Evolutionary conservation across 2,888 invertebrate species (phyloP).

Genomic region (Epistrophella euchroma): DNA sequence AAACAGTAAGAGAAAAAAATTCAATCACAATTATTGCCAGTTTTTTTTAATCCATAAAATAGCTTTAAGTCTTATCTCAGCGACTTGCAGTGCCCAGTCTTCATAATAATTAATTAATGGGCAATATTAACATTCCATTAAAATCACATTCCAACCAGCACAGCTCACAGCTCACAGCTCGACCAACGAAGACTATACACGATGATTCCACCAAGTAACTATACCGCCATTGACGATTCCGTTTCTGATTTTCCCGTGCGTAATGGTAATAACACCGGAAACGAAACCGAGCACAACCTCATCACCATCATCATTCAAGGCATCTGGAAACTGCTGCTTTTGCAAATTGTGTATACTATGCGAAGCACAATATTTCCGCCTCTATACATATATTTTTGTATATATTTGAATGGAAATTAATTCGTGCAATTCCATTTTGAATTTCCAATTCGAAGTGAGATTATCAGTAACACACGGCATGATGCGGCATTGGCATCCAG

Average conservation of each 20-base stretch:
- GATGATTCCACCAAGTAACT: neutral
- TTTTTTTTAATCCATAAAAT: slow-evolving; percentile 26
- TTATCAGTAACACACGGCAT: slow-evolving; percentile 42
- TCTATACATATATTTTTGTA: neutral
- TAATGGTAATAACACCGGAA: slow-evolving; percentile 46
- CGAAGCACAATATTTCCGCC: slow-evolving; percentile 52
- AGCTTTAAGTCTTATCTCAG: slow-evolving; percentile 31
- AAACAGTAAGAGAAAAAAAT: neutral
- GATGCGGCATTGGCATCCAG: neutral
- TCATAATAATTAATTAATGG: slow-evolving; percentile 45
- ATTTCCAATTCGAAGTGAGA: slow-evolving; percentile 50
- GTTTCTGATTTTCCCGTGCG: slow-evolving; percentile 29
- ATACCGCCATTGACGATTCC: neutral
- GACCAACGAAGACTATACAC: neutral
- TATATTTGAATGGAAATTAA: slow-evolving; percentile 51
- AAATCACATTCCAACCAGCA: slow-evolving; percentile 35
- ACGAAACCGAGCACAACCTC: slow-evolving; percentile 45
- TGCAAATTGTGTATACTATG: too few species aligned
- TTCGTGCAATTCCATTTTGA: slow-evolving; percentile 64
- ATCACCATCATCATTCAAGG: slow-evolving; percentile 10
- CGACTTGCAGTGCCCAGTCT: slow-evolving; percentile 16
- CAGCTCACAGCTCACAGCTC: neutral
- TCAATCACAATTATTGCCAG: slow-evolving; percentile 7
- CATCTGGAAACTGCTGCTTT: slow-evolving; percentile 39
- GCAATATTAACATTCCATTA: slow-evolving; percentile 60